Evolutionary conservation across 1,140 invertebrate species (phyloP).

Genomic region (Rhynchophorus ferrugineus): DNA sequence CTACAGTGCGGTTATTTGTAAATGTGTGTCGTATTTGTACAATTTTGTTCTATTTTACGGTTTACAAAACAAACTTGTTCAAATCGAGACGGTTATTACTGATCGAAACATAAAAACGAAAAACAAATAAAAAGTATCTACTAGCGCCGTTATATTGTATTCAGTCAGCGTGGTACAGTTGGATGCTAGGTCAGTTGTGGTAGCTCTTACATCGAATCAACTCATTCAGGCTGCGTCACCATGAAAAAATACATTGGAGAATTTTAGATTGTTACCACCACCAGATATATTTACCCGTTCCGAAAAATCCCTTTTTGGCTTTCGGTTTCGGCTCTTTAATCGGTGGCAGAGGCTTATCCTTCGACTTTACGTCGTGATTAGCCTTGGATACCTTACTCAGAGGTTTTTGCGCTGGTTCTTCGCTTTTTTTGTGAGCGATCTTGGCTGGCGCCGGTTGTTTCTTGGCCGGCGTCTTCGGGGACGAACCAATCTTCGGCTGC

Average conservation of each 20-base stretch:
- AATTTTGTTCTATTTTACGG: too few species aligned
- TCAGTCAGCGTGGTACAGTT: too few species aligned
- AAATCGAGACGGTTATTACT: too few species aligned
- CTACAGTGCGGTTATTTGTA: too few species aligned
- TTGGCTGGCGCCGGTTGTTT: constrained; percentile 35
- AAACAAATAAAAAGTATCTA: too few species aligned
- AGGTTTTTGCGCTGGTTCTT: constrained; percentile 30
- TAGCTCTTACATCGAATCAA: neutral
- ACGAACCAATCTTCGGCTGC: constrained; percentile 36
- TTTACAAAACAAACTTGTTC: too few species aligned
- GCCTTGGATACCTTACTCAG: constrained; percentile 28
- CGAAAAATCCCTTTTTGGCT: constrained; percentile 74
- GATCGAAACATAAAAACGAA: too few species aligned
- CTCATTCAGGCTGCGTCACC: constrained; percentile 31
- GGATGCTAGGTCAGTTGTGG: too few species aligned
- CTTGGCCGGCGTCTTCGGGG: constrained; percentile 22
- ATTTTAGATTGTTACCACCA: constrained; percentile 42
- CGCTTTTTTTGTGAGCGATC: constrained; percentile 31
- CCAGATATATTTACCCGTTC: constrained; percentile 63
- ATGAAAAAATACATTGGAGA: constrained; percentile 35
- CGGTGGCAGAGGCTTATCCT: constrained; percentile 17
- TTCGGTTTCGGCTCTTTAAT: constrained; percentile 44
- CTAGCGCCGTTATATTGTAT: too few species aligned
- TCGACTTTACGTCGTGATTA: constrained; percentile 24
- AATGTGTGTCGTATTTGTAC: too few species aligned